Percentiles rank a stretch among this genome's conserved stretches.
These are phyloP conservation scores for Hemibagrus wyckioides DNA, from an alignment of 2,113 vertebrate species.

Conservation along the genomic window DNA sequence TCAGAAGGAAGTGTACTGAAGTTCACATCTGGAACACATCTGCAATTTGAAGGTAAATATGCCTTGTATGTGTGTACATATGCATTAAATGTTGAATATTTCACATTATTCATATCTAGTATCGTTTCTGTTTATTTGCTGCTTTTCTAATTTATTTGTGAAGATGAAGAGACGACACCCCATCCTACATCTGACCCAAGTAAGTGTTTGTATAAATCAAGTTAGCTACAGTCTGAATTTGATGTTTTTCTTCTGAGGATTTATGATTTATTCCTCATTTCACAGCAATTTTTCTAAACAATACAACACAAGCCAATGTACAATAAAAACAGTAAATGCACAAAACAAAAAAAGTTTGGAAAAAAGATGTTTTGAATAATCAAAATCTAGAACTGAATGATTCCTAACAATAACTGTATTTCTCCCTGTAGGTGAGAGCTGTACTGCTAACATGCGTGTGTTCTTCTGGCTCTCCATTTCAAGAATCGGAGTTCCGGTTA, in stretches of 20 bases:
- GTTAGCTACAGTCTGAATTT: not conserved
- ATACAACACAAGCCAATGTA: not conserved
- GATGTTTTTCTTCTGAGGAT: not conserved
- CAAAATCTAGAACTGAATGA: not conserved
- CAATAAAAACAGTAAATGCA: too few species aligned
- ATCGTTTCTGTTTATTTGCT: not conserved
- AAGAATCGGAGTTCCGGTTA: not conserved
- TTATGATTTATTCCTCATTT: not conserved
- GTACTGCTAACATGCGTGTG: not conserved
- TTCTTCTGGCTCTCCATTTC: constrained; percentile 14
- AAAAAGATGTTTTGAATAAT: not conserved
- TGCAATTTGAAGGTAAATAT: too few species aligned
- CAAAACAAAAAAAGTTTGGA: too few species aligned
- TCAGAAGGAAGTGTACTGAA: too few species aligned
- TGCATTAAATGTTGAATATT: not conserved
- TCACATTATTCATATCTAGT: not conserved
- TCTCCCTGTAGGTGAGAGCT: not conserved
- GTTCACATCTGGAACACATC: too few species aligned
- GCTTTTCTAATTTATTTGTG: not conserved
- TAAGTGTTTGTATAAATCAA: not conserved
- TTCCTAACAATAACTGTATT: not conserved
- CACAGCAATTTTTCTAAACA: not conserved
- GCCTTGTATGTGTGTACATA: not conserved
- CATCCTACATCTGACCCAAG: not conserved
- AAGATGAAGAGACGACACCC: not conserved